Percentiles rank a stretch among this genome's conserved stretches.
Evolutionary conservation across 1,140 invertebrate species (phyloP).

Genomic region (Drosophila sulfurigaster): DNA sequence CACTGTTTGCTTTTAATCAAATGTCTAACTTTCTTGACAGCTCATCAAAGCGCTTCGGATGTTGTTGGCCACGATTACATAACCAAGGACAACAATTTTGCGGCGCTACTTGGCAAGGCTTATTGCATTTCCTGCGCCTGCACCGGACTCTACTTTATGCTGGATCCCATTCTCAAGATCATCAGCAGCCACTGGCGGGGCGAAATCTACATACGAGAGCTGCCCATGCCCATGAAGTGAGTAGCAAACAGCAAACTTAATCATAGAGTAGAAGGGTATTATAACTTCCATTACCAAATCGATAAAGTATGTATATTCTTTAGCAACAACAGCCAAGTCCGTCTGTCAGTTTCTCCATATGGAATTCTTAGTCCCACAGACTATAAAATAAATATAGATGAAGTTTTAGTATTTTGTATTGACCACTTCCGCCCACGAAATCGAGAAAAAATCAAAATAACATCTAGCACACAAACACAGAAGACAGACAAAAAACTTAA

Average conservation of each 20-base stretch:
- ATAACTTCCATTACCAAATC: too few relatives aligned
- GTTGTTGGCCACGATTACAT: conserved; percentile 32
- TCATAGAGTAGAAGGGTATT: too few relatives aligned
- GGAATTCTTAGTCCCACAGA: too few relatives aligned
- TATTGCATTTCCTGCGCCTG: conserved; percentile 65
- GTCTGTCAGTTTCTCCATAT: too few relatives aligned
- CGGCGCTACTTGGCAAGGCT: conserved; percentile 50
- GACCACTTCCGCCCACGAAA: too few relatives aligned
- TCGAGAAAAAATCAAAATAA: too few relatives aligned
- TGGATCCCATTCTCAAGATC: conserved; percentile 65
- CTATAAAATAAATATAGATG: too few relatives aligned
- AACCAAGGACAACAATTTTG: conserved; percentile 55
- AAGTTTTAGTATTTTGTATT: too few relatives aligned
- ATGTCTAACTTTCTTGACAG: conserved; percentile 34
- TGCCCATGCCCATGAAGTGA: conserved; percentile 81
- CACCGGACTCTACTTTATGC: conserved; percentile 73
- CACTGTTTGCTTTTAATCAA: conserved; percentile 15
- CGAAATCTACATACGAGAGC: conserved; percentile 41
- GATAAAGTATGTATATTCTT: too few relatives aligned
- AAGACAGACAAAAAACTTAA: too few relatives aligned
- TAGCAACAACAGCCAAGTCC: background rate
- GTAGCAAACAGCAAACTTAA: background rate
- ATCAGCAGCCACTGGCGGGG: conserved; percentile 36
- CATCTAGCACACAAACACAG: too few relatives aligned
- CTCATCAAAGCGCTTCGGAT: conserved; percentile 19